Percentiles rank a stretch among this genome's conserved stretches.
Evolutionary conservation across 2,888 invertebrate species (phyloP).

Genomic region (Limnephilus marmoratus): DNA sequence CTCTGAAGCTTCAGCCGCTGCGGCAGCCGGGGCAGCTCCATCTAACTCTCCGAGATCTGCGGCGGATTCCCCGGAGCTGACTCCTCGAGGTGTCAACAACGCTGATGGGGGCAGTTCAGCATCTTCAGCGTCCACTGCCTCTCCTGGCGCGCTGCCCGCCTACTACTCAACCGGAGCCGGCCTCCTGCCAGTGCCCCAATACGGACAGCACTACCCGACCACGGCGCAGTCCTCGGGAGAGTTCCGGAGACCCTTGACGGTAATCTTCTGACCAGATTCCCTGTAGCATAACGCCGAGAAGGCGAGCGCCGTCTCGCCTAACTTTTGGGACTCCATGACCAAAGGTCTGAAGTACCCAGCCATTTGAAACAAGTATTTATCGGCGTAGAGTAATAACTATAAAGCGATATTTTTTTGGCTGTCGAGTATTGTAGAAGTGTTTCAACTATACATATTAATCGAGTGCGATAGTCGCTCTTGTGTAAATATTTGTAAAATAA

Average conservation of each 20-base stretch:
- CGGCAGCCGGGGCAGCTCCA: conserved; percentile 78
- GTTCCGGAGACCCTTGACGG: conserved; percentile 85
- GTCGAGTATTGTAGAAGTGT: neutral
- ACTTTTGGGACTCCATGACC: conserved; percentile 41
- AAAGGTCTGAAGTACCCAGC: conserved; percentile 31
- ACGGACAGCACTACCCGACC: conserved; percentile 79
- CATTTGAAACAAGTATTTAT: conserved; percentile 33
- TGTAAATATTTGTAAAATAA: conserved; percentile 32
- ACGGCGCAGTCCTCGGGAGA: conserved; percentile 80
- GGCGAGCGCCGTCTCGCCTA: conserved; percentile 18
- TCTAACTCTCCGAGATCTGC: conserved; percentile 75
- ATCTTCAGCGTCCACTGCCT: conserved; percentile 78
- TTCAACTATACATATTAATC: neutral
- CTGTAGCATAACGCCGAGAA: conserved; percentile 56
- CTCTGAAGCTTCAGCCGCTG: conserved; percentile 80
- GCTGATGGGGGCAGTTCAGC: conserved; percentile 77
- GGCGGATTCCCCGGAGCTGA: conserved; percentile 77
- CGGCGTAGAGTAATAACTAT: neutral
- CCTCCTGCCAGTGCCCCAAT: conserved; percentile 82
- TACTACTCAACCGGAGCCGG: conserved; percentile 78
- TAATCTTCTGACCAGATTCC: conserved; percentile 88
- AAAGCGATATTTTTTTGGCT: conserved; percentile 11
- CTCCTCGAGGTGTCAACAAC: conserved; percentile 74
- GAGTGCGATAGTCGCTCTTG: neutral
- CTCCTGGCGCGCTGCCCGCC: conserved; percentile 81